phyloP scores from a whole-genome alignment of 2,888 invertebrate genomes.

The Sthenelais limicola region DNA sequence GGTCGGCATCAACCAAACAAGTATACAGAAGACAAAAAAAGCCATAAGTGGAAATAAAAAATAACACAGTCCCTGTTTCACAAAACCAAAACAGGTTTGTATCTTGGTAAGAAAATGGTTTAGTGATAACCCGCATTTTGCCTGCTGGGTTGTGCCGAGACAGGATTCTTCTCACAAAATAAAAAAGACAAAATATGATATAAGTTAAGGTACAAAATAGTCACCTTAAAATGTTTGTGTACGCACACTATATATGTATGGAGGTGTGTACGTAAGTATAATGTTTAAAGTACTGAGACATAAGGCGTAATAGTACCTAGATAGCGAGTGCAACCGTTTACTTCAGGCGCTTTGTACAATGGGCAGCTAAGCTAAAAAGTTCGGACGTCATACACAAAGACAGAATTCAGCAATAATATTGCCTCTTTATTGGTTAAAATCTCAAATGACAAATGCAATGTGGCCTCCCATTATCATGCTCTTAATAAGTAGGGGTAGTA shows the following conservation, averaged over 20 bases:
- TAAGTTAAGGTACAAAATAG: constrained; percentile 37
- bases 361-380: constrained; percentile 41
- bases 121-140: constrained; percentile 21
- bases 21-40: constrained; percentile 38
- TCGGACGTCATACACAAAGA: constrained; percentile 41
- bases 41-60: constrained; percentile 38
- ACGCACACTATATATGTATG: constrained; percentile 26
- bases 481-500: constrained; percentile 23
- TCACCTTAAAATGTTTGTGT: constrained; percentile 26
- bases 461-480: constrained; percentile 30
- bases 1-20: constrained; percentile 30
- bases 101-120: constrained; percentile 32
- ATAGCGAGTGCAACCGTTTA: constrained; percentile 30
- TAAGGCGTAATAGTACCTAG: constrained; percentile 22
- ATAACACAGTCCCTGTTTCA: constrained; percentile 41
- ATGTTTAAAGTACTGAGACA: constrained; percentile 38
- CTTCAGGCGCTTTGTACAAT: constrained; percentile 18
- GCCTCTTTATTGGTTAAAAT: constrained; percentile 35
- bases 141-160: constrained; percentile 14
- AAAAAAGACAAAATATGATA: constrained; percentile 32
- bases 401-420: constrained; percentile 38
- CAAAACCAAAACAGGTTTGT: constrained; percentile 35
- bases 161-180: constrained; percentile 34
- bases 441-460: constrained; percentile 36
- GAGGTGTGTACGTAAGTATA: constrained; percentile 29